Conservation (phyloP, 1,140 invertebrate genomes). For the Bombus confusus region DNA sequence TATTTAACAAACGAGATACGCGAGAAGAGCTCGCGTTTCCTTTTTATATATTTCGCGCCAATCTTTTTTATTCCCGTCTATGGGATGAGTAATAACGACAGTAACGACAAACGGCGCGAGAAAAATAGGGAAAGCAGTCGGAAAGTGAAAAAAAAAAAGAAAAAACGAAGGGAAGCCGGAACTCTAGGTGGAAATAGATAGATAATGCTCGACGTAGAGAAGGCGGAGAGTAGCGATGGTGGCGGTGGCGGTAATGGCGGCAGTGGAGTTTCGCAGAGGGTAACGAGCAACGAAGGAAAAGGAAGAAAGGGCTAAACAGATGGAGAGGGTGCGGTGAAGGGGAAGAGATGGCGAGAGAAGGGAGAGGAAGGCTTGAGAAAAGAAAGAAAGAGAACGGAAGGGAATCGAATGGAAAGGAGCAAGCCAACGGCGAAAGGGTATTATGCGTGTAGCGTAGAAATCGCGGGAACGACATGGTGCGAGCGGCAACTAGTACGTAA, state of each 20-base stretch:
- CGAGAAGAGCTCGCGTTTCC: neutral
- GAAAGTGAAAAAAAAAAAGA: neutral
- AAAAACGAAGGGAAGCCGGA: neutral
- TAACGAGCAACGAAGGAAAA: neutral
- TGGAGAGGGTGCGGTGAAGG: neutral
- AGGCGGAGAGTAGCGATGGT: slow-evolving; percentile 26
- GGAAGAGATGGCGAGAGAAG: neutral
- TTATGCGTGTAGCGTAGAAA: neutral
- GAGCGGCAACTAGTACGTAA: neutral
- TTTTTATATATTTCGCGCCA: neutral
- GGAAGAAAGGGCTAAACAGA: slow-evolving; percentile 21
- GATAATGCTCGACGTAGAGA: neutral
- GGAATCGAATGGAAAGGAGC: neutral
- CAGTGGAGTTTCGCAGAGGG: slow-evolving; percentile 13
- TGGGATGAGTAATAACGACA: too few species aligned
- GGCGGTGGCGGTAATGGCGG: neutral
- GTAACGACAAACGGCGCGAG: neutral
- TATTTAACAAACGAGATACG: neutral
- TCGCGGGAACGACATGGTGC: neutral
- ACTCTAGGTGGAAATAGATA: neutral
- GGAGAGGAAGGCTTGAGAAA: neutral
- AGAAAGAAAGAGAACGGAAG: neutral
- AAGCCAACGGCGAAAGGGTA: neutral
- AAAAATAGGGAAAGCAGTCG: too few species aligned
- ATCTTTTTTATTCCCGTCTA: neutral